A percentile compares a stretch with the other conserved stretches of the same genome.
Evolutionary conservation across 1,140 invertebrate species (phyloP).

Genomic region (Argopecten irradians): DNA sequence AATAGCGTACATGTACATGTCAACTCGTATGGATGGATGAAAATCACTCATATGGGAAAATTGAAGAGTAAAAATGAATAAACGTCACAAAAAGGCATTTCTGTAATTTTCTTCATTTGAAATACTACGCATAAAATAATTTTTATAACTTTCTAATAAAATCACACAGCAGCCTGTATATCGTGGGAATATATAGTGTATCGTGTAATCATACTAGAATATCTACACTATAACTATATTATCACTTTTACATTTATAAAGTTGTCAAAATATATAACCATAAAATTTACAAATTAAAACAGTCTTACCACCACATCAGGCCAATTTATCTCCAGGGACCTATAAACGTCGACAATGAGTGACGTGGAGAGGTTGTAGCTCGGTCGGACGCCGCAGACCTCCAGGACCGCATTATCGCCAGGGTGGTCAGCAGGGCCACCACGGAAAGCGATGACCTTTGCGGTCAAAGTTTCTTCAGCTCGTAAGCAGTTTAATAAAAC

Average conservation of each 20-base stretch:
- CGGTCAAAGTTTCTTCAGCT: neutral
- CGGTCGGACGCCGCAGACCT: neutral
- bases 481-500: too few relatives aligned
- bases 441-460: neutral
- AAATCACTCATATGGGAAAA: neutral
- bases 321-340: neutral
- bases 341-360: neutral
- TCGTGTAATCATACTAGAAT: neutral
- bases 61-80: neutral
- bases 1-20: neutral
- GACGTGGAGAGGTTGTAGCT: neutral
- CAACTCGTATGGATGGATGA: neutral
- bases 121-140: neutral
- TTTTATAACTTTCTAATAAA: neutral
- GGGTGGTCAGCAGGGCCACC: neutral
- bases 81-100: neutral
- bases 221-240: too few relatives aligned
- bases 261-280: slow-evolving; percentile 18
- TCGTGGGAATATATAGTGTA: neutral
- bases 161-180: neutral
- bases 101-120: neutral
- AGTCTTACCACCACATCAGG: neutral
- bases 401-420: neutral
- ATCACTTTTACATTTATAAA: neutral
- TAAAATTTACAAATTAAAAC: slow-evolving; percentile 12